Percentiles rank a stretch among this genome's conserved stretches.
phyloP scores from a whole-genome alignment of 64 coral and sea anemone genomes.

The Cladopsammia gracilis region DNA sequence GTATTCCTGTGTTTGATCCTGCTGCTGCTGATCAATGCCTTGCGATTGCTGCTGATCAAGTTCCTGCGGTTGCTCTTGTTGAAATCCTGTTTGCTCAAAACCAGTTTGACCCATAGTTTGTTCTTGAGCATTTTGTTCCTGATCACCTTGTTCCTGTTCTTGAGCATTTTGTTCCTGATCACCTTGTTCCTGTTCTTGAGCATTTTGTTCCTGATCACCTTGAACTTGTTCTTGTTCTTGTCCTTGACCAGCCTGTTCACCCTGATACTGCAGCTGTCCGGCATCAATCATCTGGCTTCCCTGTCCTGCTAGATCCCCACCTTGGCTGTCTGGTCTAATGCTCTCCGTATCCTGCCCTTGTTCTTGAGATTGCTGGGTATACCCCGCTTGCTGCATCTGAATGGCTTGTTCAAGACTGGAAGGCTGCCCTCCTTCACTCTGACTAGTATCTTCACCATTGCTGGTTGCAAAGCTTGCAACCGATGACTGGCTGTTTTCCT shows the following conservation, averaged over 20 bases:
- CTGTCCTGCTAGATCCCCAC: background rate
- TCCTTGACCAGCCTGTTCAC: slow-evolving; percentile 12
- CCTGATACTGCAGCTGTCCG: slow-evolving; percentile 24
- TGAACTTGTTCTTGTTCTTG: slow-evolving; percentile 20
- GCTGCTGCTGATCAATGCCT: background rate
- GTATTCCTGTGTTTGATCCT: slow-evolving; percentile 3
- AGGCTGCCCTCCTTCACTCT: slow-evolving; percentile 3
- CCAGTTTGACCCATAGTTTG: slow-evolving; percentile 1
- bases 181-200: slow-evolving; percentile 14
- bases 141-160: slow-evolving; percentile 8
- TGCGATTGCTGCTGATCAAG: slow-evolving; percentile 25
- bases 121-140: background rate
- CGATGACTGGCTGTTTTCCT: slow-evolving; percentile 15
- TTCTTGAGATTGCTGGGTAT: slow-evolving; percentile 30
- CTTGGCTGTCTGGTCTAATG: background rate
- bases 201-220: background rate
- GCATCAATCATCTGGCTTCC: background rate
- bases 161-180: background rate
- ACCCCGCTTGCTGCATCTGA: slow-evolving; percentile 30
- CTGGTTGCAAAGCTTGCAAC: background rate
- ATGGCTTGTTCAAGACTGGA: slow-evolving; percentile 20
- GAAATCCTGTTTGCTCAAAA: slow-evolving; percentile 17
- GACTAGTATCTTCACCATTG: background rate
- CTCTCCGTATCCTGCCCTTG: slow-evolving; percentile 2
- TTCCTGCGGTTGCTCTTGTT: slow-evolving; percentile 45